Percentiles rank a stretch among this genome's conserved stretches.
Evolutionary conservation across 2,888 invertebrate genomes (phyloP).

Genomic region (Noctua fimbriata): DNA sequence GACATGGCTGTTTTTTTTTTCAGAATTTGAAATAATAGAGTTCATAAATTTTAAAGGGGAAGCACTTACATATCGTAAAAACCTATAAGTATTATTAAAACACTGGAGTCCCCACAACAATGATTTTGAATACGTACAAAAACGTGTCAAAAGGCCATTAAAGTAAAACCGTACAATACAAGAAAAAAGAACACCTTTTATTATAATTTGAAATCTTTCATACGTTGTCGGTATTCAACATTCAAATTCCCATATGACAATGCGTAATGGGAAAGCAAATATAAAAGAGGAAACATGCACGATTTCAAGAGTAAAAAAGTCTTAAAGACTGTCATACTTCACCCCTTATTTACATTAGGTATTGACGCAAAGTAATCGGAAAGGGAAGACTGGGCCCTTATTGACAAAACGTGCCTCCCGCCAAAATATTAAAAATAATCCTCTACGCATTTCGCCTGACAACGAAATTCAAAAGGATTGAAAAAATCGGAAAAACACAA

Average conservation of each 20-base stretch:
- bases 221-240: conserved; percentile 36
- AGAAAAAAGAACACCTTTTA: conserved; percentile 1
- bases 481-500: conserved; percentile 43
- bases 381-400: conserved; percentile 80
- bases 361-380: conserved; percentile 84
- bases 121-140: background rate
- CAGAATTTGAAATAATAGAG: background rate
- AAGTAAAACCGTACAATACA: background rate
- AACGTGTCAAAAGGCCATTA: background rate
- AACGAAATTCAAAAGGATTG: conserved; percentile 73
- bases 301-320: conserved; percentile 68
- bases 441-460: conserved; percentile 67
- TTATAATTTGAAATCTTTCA: conserved; percentile 8
- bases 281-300: conserved; percentile 60
- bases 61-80: background rate
- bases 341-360: conserved; percentile 82
- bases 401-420: conserved; percentile 86
- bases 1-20: conserved; percentile 10
- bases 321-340: conserved; percentile 71
- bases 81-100: background rate
- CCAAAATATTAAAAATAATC: conserved; percentile 83
- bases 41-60: background rate
- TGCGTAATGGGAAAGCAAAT: conserved; percentile 70
- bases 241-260: conserved; percentile 58
- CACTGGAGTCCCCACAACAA: background rate